Conservation (phyloP, 1,140 invertebrate species). For the Drosophila bocqueti region DNA sequence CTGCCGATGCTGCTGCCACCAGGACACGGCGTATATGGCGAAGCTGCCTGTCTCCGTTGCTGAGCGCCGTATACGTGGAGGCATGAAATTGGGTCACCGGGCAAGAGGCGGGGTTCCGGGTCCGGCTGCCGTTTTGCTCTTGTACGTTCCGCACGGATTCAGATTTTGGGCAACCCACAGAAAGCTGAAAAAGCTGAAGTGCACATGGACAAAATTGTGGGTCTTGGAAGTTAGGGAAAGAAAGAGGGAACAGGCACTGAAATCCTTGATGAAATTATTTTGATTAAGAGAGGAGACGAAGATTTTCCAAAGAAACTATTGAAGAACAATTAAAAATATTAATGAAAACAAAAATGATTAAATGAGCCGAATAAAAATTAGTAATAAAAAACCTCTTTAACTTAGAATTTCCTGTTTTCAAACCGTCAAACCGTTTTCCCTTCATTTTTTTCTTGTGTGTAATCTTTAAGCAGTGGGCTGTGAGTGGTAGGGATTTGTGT, state of each 20-base stretch:
- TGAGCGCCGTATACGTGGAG: slow-evolving; percentile 70
- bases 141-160: slow-evolving; percentile 30
- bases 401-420: not conserved
- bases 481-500: slow-evolving; percentile 11
- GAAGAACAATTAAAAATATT: not conserved
- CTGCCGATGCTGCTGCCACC: not conserved
- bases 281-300: not conserved
- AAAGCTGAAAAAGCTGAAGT: slow-evolving; percentile 3
- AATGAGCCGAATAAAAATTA: too few relatives aligned
- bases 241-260: not conserved
- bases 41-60: slow-evolving; percentile 22
- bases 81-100: slow-evolving; percentile 69
- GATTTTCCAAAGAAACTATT: not conserved
- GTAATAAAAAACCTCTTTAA: not conserved
- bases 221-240: not conserved
- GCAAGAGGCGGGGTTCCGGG: slow-evolving; percentile 41
- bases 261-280: not conserved
- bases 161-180: slow-evolving; percentile 20
- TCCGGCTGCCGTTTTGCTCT: slow-evolving; percentile 1
- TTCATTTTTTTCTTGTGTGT: slow-evolving; percentile 5
- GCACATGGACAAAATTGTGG: not conserved
- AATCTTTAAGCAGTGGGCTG: slow-evolving; percentile 17
- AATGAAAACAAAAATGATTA: not conserved
- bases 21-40: not conserved
- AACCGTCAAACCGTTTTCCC: not conserved